Percentiles rank a stretch among this genome's conserved stretches.
phyloP scores from a whole-genome alignment of 2,113 vertebrate species.

The Hyaena hyaena region DNA sequence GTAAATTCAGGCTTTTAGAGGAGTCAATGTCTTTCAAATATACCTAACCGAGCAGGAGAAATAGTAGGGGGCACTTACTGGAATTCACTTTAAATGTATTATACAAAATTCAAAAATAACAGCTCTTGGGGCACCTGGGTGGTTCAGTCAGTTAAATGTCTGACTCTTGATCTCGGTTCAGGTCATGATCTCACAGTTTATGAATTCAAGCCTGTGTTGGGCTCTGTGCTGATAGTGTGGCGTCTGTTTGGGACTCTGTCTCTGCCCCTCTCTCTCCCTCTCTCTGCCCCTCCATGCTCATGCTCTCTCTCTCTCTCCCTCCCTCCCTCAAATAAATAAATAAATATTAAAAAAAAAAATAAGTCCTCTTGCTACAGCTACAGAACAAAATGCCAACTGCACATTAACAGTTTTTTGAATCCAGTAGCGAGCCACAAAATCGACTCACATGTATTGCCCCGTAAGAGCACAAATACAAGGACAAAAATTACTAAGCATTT shows the following conservation, averaged over 20 bases:
- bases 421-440: not conserved
- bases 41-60: conserved; percentile 2
- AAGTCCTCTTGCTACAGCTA: not conserved
- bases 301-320: too few relatives aligned
- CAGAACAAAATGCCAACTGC: not conserved
- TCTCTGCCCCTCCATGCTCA: too few relatives aligned
- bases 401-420: conserved; percentile 3
- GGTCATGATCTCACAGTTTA: too few relatives aligned
- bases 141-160: too few relatives aligned
- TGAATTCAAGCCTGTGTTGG: too few relatives aligned
- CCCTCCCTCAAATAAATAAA: too few relatives aligned
- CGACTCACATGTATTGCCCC: not conserved
- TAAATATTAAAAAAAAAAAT: not conserved
- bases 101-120: not conserved
- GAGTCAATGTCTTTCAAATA: not conserved
- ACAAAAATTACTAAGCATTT: conserved; percentile 53
- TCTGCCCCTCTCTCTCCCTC: too few relatives aligned
- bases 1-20: not conserved
- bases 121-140: not conserved
- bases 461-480: not conserved
- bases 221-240: too few relatives aligned
- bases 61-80: not conserved
- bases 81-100: not conserved
- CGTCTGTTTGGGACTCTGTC: too few relatives aligned
- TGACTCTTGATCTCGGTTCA: too few relatives aligned